These are phyloP conservation scores for Latheticus oryzae DNA, from an alignment of 2,888 invertebrate species.

Conservation along the genomic window DNA sequence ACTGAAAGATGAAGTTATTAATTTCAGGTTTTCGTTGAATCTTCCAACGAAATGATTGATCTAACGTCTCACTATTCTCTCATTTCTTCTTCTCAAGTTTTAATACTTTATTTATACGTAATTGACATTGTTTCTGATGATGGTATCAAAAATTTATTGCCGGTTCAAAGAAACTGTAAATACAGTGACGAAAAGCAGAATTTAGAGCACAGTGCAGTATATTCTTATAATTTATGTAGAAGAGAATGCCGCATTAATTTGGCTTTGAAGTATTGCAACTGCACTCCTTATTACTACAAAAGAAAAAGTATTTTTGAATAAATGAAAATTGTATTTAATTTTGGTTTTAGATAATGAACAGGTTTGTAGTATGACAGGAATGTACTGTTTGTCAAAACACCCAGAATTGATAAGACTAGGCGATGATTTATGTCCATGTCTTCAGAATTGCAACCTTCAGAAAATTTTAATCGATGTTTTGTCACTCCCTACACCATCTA, in stretches of 20 bases:
- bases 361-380: conserved; percentile 59
- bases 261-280: conserved; percentile 58
- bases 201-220: conserved; percentile 56
- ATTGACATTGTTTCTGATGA: conserved; percentile 18
- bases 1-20: too few relatives aligned
- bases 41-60: conserved; percentile 50
- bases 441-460: conserved; percentile 43
- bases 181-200: conserved; percentile 54
- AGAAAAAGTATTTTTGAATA: conserved; percentile 8
- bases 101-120: neutral
- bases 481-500: neutral
- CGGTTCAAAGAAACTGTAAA: conserved; percentile 59
- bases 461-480: conserved; percentile 9
- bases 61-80: conserved; percentile 32
- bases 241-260: conserved; percentile 60
- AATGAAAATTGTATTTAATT: conserved; percentile 1
- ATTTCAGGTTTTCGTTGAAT: conserved; percentile 50
- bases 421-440: conserved; percentile 27
- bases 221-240: conserved; percentile 61
- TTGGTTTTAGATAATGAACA: conserved; percentile 48
- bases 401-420: conserved; percentile 32
- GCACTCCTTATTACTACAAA: conserved; percentile 57
- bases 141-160: conserved; percentile 39
- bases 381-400: conserved; percentile 58
- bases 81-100: neutral